Conservation (phyloP, 2,888 invertebrate genomes). For the Nomada flava region DNA sequence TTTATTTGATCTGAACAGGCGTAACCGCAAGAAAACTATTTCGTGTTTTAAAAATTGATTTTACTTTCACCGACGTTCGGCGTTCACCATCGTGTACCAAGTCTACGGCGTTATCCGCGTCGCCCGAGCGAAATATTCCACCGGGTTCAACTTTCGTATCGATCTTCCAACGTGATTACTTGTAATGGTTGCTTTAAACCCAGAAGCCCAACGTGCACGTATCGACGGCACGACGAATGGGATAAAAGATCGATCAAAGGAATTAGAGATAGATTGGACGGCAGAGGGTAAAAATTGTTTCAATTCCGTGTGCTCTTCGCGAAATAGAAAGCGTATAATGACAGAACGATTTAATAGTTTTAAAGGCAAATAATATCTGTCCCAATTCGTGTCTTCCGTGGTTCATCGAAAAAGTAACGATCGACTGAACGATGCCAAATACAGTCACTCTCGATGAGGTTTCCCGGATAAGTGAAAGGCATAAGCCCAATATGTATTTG, state of each 20-base stretch:
- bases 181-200: conserved; percentile 27
- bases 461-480: conserved; percentile 43
- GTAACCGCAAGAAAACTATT: conserved; percentile 48
- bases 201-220: conserved; percentile 18
- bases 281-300: not conserved
- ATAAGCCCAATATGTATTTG: conserved; percentile 56
- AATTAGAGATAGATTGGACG: conserved; percentile 10
- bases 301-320: not conserved
- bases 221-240: conserved; percentile 13
- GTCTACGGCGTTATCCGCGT: conserved; percentile 24
- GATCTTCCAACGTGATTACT: conserved; percentile 44
- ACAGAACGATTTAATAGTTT: not conserved
- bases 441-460: conserved; percentile 46
- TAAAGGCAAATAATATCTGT: conserved; percentile 17
- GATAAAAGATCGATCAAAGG: conserved; percentile 22
- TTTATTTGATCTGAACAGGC: conserved; percentile 51
- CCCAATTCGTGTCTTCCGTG: conserved; percentile 17
- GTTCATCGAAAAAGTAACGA: conserved; percentile 28
- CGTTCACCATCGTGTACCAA: conserved; percentile 10
- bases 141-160: conserved; percentile 41
- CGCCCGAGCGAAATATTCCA: conserved; percentile 48
- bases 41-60: conserved; percentile 2
- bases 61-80: not conserved
- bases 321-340: not conserved
- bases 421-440: conserved; percentile 35